Conservation (phyloP, 2,113 vertebrate species). For the Struthio camelus region DNA sequence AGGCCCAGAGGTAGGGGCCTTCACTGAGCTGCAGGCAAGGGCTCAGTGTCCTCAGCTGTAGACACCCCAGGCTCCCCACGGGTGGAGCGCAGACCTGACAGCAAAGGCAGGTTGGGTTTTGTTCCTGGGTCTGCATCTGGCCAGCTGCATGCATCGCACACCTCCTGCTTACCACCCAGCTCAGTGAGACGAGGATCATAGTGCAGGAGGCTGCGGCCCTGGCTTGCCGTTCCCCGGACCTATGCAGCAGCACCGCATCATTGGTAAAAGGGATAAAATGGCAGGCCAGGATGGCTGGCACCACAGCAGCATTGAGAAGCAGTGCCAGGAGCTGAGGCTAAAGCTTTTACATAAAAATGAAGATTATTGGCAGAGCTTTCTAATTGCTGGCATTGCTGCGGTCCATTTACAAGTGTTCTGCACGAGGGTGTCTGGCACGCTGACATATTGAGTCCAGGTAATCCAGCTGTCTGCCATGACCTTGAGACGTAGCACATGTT, state of each 20-base stretch:
- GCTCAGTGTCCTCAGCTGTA: not conserved
- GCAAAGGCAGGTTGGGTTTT: not conserved
- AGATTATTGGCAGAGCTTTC: not conserved
- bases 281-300: too few relatives aligned
- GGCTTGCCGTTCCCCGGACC: not conserved
- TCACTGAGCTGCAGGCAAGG: not conserved
- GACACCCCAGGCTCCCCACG: rapidly evolving
- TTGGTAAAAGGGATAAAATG: too few relatives aligned
- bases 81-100: not conserved
- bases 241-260: too few relatives aligned
- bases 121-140: not conserved
- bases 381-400: not conserved
- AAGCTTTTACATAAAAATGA: not conserved
- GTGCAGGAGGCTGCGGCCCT: too few relatives aligned
- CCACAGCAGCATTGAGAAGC: not conserved
- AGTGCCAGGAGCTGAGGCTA: not conserved
- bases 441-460: not conserved
- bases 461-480: not conserved
- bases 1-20: rapidly evolving
- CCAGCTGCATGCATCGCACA: rapidly evolving
- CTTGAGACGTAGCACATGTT: not conserved
- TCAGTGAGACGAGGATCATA: not conserved
- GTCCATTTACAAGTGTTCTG: not conserved
- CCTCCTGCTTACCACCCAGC: not conserved
- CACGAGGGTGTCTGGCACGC: not conserved